Base-by-base conservation (phyloP, 2,113 vertebrate species). In the Daubentonia madagascariensis region DNA sequence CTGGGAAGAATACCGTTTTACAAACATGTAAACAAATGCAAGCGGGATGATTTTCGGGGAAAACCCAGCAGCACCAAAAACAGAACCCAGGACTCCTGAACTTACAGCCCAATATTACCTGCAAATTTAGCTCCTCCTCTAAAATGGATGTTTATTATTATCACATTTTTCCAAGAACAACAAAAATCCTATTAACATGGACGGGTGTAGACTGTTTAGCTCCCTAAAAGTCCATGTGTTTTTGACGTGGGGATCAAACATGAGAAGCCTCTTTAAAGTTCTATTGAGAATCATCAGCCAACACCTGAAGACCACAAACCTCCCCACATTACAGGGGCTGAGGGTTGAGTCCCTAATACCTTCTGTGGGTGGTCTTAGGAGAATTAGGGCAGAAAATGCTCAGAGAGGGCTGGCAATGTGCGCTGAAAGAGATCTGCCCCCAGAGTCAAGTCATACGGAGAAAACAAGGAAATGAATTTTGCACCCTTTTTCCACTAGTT, bases 81-180 rank as follows among this genome's bases (percentile, higher is more conserved):
- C 67, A 70, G 70, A 52, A 76, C 23, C 43, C 43, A n/a, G n/a
- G 83, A 70, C n/a, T 86, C 84, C 43, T n/a, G 35, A 86, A 84
- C n/a, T 83, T 79, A 89, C 14, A 84, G 18, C 30, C 86, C 65
- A 68, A 25, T 16, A 67, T 1, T 50, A 12, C 40, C 37, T 57
- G 50, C 65, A 91, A 83, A 81, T 40, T 40, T 73, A 95, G 79
- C 50, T 80, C 48, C 88, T 92, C 50, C 68, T 80, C 61, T 83
- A 76, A 48, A 85, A 84, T 50, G 17, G 11, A 89, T 16, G 9
- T 70, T 37, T 40, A n/a, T 37, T 57, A 75, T 70, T 25, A 57
- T 52, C 54, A 94, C 35, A 52, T 83, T 85, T 92, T 90, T 85
- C 90, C 37, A 92, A 67, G 75, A 97, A 57, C 43, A 89, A 57